These are phyloP conservation scores for Ruditapes philippinarum DNA, from an alignment of 1,140 invertebrate species.

Conservation along the genomic window DNA sequence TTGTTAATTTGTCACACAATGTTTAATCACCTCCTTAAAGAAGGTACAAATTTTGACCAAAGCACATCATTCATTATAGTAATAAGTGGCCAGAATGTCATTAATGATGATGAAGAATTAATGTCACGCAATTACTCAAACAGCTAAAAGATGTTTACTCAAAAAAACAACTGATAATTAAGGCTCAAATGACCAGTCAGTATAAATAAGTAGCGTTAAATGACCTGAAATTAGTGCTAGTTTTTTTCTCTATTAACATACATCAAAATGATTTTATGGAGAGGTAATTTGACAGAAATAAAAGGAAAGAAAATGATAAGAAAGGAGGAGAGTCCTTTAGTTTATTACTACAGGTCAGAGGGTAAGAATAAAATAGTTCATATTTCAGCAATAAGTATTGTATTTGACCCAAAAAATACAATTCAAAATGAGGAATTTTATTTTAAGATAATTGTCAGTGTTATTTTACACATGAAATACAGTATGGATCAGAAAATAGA, in stretches of 20 bases:
- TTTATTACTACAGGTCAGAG: background rate
- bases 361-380: background rate
- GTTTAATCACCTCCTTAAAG: background rate
- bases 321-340: background rate
- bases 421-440: conserved; percentile 5
- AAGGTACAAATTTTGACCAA: background rate
- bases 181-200: background rate
- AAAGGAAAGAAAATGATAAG: background rate
- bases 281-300: background rate
- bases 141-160: conserved; percentile 1
- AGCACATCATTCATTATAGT: conserved; percentile 19
- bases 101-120: conserved; percentile 46
- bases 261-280: conserved; percentile 20
- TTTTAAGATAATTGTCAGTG: conserved; percentile 10
- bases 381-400: background rate
- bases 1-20: conserved; percentile 16
- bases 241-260: background rate
- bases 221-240: conserved; percentile 5
- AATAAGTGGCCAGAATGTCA: conserved; percentile 16
- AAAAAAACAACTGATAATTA: conserved; percentile 9
- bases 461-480: background rate
- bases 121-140: conserved; percentile 53
- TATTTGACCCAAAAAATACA: conserved; percentile 17
- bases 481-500: background rate
- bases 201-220: conserved; percentile 13